Conservation (phyloP, 2,797 vertebrate species). For the Pelochelys cantorii region DNA sequence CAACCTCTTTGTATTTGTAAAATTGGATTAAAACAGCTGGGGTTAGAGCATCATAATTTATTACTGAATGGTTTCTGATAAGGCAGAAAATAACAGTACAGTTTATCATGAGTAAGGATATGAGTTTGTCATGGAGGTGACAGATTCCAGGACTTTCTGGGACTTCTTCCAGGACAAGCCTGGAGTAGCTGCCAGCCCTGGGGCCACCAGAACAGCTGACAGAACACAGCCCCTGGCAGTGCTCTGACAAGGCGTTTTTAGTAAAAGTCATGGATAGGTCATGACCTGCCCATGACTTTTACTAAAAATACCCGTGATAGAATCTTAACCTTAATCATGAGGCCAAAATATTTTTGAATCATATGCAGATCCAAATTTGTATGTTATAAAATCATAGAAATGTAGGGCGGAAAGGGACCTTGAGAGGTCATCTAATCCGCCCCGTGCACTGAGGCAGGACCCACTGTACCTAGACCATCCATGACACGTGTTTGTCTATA, state of each 20-base stretch:
- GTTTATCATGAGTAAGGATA: not conserved
- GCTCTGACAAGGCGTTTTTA: too few species aligned
- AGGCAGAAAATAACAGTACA: not conserved
- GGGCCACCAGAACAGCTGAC: too few species aligned
- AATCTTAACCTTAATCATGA: not conserved
- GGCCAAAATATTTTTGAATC: not conserved
- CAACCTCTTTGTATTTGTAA: not conserved
- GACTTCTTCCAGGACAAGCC: too few species aligned
- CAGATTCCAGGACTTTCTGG: too few species aligned
- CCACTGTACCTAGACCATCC: not conserved
- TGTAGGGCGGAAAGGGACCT: not conserved
- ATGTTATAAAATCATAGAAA: not conserved
- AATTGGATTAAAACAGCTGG: not conserved
- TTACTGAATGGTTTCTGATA: not conserved
- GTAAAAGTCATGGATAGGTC: too few species aligned
- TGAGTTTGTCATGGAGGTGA: too few species aligned
- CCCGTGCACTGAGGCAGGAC: not conserved
- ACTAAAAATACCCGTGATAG: too few species aligned
- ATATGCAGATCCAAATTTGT: not conserved
- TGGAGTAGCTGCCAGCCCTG: too few species aligned
- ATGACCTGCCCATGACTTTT: too few species aligned
- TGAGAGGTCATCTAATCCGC: not conserved
- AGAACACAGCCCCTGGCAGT: too few species aligned
- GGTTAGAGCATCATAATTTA: not conserved
- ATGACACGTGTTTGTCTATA: not conserved